phyloP scores from a whole-genome alignment of 1,140 invertebrate genomes.

The Tenebrio molitor region DNA sequence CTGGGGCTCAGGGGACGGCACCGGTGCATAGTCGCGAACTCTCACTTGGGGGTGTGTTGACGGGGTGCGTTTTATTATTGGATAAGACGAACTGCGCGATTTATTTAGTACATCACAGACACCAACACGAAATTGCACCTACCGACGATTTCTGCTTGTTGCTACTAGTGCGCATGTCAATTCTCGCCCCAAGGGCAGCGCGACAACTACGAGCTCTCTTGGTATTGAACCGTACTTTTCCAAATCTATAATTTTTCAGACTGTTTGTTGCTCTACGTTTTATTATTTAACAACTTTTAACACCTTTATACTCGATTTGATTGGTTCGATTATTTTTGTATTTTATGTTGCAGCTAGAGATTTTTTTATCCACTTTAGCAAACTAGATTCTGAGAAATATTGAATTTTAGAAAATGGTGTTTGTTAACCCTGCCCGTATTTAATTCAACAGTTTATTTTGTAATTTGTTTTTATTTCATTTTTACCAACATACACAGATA shows the following conservation, averaged over 20 bases:
- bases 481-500: too few relatives aligned
- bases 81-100: constrained; percentile 6
- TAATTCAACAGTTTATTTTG: too few relatives aligned
- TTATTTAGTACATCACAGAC: constrained; percentile 9
- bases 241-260: constrained; percentile 26
- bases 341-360: too few relatives aligned
- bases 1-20: constrained; percentile 22
- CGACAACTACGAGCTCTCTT: constrained; percentile 49
- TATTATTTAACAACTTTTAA: too few relatives aligned
- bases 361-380: too few relatives aligned
- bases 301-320: too few relatives aligned
- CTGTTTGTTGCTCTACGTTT: too few relatives aligned
- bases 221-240: constrained; percentile 51
- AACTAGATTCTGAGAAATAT: too few relatives aligned
- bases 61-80: neutral
- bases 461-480: too few relatives aligned
- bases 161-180: constrained; percentile 37
- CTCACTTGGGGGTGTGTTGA: neutral
- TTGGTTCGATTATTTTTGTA: too few relatives aligned
- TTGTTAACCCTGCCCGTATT: too few relatives aligned
- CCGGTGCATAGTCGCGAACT: constrained; percentile 8
- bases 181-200: constrained; percentile 43
- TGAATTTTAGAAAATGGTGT: too few relatives aligned
- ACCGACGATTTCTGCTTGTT: constrained; percentile 26
- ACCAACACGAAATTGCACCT: constrained; percentile 5